These are phyloP conservation scores for Sesia apiformis DNA, from an alignment of 2,888 invertebrate species.

Conservation along the genomic window DNA sequence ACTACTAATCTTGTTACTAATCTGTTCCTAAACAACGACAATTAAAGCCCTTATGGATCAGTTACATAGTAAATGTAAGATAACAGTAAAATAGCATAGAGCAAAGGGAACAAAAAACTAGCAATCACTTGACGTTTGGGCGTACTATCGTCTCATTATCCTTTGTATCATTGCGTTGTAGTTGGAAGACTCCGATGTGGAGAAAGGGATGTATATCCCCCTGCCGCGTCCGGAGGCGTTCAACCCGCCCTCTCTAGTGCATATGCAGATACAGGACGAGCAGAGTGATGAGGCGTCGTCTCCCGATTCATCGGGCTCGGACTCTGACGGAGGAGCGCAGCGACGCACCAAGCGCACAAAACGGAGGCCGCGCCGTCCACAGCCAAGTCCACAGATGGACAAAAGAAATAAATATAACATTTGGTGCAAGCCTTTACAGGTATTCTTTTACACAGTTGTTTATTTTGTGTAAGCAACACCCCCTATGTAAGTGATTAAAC, in stretches of 20 bases:
- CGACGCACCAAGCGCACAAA: constrained; percentile 71
- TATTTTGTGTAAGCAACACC: not conserved
- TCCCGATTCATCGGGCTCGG: constrained; percentile 65
- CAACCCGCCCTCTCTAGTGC: constrained; percentile 62
- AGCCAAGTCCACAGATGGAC: constrained; percentile 38
- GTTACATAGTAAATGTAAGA: not conserved
- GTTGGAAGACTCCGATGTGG: constrained; percentile 68
- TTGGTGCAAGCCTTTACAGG: constrained; percentile 79
- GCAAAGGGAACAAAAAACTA: too few relatives aligned
- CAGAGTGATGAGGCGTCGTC: constrained; percentile 74
- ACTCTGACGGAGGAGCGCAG: constrained; percentile 75
- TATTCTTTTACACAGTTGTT: constrained; percentile 8
- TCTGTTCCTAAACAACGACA: too few relatives aligned
- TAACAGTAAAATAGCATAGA: too few relatives aligned
- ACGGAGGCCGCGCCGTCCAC: constrained; percentile 40
- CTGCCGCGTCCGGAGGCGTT: constrained; percentile 71
- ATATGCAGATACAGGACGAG: constrained; percentile 75
- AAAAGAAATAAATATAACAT: constrained; percentile 84
- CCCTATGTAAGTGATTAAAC: too few relatives aligned
- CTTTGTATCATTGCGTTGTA: constrained; percentile 12
- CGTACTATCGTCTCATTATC: not conserved
- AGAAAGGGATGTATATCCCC: constrained; percentile 72
- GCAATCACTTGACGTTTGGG: constrained; percentile 11
- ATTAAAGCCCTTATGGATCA: constrained; percentile 1
- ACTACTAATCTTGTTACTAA: too few relatives aligned